A percentile compares a stretch with the other conserved stretches of the same genome.
These are phyloP conservation scores for Entomyzon cyanotis DNA, from an alignment of 2,113 vertebrate genomes.

Conservation along the genomic window DNA sequence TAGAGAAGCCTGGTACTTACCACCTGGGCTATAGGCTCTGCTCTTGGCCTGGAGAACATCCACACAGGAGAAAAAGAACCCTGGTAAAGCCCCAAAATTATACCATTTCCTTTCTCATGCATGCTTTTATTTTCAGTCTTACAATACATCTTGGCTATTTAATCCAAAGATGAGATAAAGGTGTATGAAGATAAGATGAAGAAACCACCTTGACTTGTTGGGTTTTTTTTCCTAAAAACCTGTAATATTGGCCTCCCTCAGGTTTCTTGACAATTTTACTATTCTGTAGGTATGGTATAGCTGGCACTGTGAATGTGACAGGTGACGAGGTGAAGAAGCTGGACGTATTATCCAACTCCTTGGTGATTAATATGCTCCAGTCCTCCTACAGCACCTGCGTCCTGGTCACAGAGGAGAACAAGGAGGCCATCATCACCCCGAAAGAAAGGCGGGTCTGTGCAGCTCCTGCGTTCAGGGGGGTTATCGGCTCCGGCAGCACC, in stretches of 20 bases:
- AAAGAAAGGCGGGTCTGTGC: slow-evolving; percentile 84
- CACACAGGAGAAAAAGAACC: background rate
- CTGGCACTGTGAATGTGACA: slow-evolving; percentile 90
- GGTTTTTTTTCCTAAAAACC: background rate
- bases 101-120: background rate
- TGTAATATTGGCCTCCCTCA: background rate
- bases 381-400: slow-evolving; percentile 91
- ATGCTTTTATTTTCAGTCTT: background rate
- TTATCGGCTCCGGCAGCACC: background rate
- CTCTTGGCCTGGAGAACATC: background rate
- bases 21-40: background rate
- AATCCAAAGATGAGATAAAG: background rate
- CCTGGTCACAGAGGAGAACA: slow-evolving; percentile 92
- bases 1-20: background rate
- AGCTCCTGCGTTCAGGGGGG: background rate
- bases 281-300: slow-evolving; percentile 84
- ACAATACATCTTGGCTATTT: background rate
- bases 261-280: background rate
- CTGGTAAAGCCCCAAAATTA: accelerated
- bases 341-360: slow-evolving; percentile 89
- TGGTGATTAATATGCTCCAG: slow-evolving; percentile 94
- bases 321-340: slow-evolving; percentile 96
- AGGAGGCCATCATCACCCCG: slow-evolving; percentile 83
- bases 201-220: background rate
- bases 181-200: background rate